phyloP scores from a whole-genome alignment of 2,113 vertebrate species.

The Equus przewalskii region DNA sequence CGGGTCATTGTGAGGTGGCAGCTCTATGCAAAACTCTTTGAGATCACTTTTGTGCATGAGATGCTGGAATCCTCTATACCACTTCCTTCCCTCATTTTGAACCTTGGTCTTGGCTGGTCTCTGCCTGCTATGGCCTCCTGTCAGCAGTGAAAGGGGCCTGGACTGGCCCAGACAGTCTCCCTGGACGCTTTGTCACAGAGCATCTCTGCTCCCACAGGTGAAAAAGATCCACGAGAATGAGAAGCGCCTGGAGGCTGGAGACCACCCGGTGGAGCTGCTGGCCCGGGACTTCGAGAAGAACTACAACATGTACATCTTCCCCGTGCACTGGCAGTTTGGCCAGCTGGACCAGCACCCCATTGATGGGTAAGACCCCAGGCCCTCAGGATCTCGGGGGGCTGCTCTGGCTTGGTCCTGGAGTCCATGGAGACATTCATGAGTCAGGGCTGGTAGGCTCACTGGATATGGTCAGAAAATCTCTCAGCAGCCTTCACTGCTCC shows the following conservation, averaged over 20 bases:
- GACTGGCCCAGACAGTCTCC: not conserved
- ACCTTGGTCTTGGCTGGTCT: not conserved
- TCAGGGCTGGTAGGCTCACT: not conserved
- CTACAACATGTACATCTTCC: constrained; percentile 99
- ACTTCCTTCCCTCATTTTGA: not conserved
- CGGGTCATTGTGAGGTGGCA: not conserved
- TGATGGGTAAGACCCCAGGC: constrained; percentile 91
- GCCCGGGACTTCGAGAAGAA: constrained; percentile 99
- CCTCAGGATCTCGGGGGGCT: not conserved
- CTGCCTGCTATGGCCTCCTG: not conserved
- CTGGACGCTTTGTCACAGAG: not conserved
- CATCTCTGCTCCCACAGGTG: constrained; percentile 87
- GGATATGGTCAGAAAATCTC: not conserved
- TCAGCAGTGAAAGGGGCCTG: not conserved
- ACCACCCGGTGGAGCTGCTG: constrained; percentile 96
- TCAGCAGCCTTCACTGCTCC: not conserved
- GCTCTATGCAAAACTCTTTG: not conserved
- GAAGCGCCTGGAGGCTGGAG: constrained; percentile 96
- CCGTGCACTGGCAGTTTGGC: constrained; percentile 99
- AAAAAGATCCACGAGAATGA: constrained; percentile 99
- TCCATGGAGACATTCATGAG: accelerated
- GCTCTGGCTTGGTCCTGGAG: not conserved
- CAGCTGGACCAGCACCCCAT: constrained; percentile 98
- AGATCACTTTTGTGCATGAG: not conserved
- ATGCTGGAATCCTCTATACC: not conserved